Conservation (phyloP, 2,888 invertebrate species). For the Mimachlamys varia region DNA sequence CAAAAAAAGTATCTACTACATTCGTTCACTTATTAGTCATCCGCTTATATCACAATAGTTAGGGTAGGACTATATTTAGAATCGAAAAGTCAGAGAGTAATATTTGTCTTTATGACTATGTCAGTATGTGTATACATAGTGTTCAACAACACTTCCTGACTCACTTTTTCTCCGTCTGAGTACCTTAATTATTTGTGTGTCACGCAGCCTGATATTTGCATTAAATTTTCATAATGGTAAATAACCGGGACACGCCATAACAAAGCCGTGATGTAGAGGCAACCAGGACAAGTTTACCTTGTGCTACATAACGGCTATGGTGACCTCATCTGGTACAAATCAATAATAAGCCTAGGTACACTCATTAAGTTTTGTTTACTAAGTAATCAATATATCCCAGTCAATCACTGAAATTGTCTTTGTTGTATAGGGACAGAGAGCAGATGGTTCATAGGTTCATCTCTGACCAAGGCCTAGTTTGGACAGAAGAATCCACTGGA, state of each 20-base stretch:
- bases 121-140: no score
- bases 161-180: not conserved
- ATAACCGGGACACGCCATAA: not conserved
- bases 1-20: no score
- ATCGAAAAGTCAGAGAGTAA: not conserved
- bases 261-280: not conserved
- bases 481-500: not conserved
- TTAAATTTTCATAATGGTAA: slow-evolving; percentile 25
- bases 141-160: not conserved
- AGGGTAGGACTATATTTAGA: not conserved
- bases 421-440: not conserved
- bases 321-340: slow-evolving; percentile 19
- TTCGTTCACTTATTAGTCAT: no score
- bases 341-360: slow-evolving; percentile 25
- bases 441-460: slow-evolving; percentile 9
- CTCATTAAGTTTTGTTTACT: slow-evolving; percentile 36
- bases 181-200: not conserved
- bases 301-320: slow-evolving; percentile 13
- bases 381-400: slow-evolving; percentile 18
- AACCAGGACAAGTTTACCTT: not conserved
- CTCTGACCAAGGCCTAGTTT: not conserved
- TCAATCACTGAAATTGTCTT: slow-evolving; percentile 16
- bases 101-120: no score
- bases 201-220: not conserved
- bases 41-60: not conserved